Evolutionary conservation across 2,888 invertebrate species (phyloP), one percentile per base, ranked within the genome.

Genomic region (Amblyjoppa proteus): DNA sequence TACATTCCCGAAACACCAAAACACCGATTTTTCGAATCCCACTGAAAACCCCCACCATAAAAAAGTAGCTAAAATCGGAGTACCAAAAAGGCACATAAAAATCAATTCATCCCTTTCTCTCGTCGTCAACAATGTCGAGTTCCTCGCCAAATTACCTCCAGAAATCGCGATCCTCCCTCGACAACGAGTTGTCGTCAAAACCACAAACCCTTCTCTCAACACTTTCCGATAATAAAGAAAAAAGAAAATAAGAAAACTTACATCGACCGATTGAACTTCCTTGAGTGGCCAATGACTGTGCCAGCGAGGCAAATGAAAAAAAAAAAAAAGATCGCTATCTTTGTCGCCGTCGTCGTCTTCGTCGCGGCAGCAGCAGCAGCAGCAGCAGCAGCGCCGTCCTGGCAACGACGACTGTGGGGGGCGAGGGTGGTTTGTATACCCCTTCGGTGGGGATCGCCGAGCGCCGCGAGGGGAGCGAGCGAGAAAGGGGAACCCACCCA

Each of bases 371-470:
- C 71, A 64, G 61, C 61, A 31, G 75, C 70, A 38, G 34, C 53
- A 20, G 53, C 38, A 71, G 53, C 84, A 73, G 71, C 85, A 69
- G 68, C 76, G 80, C 79, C 76, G 68, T 83, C 76, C 80, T 80
- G 85, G 85, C 85, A 85, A 83, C 82, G 79, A 58, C 68, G 61
- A 73, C 68, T 51, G 20, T 34, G 41, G 9, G 11, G 25, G 79
- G 70, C 73, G 58, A 58, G 73, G 73, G 73, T 61, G 61, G 28
- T 28, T 16, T 61, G 9, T 9, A 11, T 13, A 31, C 61, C 61
- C 11, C 31, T 6, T n/a, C 56, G 61, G 61, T 25, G 61, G 76
- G 38, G 45, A 41, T 38, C 11, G 56, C n/a, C 71, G 80, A 79
- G 53, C 16, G 66, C 1, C 56, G 61, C 28, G 61, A 61, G 61